Percentiles rank a stretch among this genome's conserved stretches.
These are phyloP conservation scores for Lepidocolaptes lacrymiger DNA, from an alignment of 2,797 vertebrate genomes.

Conservation along the genomic window DNA sequence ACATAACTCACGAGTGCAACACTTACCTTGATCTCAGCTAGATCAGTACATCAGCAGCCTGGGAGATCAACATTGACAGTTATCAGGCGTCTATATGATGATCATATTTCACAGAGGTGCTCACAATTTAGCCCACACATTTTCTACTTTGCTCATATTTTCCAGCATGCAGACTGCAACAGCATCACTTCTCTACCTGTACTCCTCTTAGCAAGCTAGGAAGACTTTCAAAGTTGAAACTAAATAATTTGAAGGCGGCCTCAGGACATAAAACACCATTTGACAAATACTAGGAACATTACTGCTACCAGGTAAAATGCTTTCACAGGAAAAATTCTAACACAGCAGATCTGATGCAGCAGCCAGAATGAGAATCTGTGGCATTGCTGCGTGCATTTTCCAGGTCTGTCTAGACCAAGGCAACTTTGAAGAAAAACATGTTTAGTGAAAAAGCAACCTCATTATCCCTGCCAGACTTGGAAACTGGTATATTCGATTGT, in stretches of 20 bases:
- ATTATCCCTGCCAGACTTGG: not conserved
- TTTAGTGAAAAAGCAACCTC: not conserved
- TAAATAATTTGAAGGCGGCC: not conserved
- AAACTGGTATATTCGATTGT: not conserved
- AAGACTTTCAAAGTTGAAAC: not conserved
- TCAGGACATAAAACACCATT: constrained; percentile 7
- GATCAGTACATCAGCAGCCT: constrained; percentile 32
- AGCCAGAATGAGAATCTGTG: not conserved
- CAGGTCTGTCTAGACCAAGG: not conserved
- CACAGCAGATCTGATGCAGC: not conserved
- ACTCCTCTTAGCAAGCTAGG: not conserved
- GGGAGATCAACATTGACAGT: not conserved
- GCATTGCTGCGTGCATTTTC: not conserved
- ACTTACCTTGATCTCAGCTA: constrained; percentile 12
- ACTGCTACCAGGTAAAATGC: not conserved
- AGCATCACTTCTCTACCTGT: not conserved
- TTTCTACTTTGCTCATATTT: not conserved
- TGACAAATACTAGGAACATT: not conserved
- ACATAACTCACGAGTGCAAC: not conserved
- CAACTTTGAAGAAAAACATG: not conserved
- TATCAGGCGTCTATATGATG: not conserved
- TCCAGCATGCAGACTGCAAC: not conserved
- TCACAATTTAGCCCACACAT: constrained; percentile 3
- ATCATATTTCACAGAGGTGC: constrained; percentile 26
- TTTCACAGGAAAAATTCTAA: not conserved